Evolutionary conservation across 2,797 vertebrate genomes (phyloP), one percentile per base, ranked within the genome.

Genomic region (Holocentrus rufus): DNA sequence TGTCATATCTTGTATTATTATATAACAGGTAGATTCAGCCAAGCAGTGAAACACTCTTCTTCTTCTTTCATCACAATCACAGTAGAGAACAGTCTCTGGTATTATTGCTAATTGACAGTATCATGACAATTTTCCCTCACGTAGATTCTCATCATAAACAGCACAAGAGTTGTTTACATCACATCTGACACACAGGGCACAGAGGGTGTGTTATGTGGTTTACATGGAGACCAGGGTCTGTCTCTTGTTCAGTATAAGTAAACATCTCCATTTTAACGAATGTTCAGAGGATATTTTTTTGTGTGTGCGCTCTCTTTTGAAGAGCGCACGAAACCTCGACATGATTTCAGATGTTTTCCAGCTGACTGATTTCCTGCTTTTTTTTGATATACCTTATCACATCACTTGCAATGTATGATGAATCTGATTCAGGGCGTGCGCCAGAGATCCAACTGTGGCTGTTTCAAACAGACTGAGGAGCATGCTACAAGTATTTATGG

Each of bases 401-500:
- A 3, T 34, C 23, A 31, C 7, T 46, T 4, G 23, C 13, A 13
- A 1, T 14, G 31, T n/a, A n/a, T n/a, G n/a, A 50, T 34, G 71
- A 25, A 14, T 53, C 58, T 50, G 36, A 53, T 70, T 42, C 76
- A 98, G 97, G 85, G 67, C 90, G 1, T 97, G 95, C 91, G 89
- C 93, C 81, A 95, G 91, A 87, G 94, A 97, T 89, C 96, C 95
- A 61, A 93, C 93, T 31, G 88, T 94, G 60, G 82, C 89, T 6
- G 94, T 96, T 82, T 71, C 91, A 61, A 87, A 75, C 30, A 94
- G 95, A 87, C 83, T 98, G 64, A 94, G 85, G 77, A 89, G 92
- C 55, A 96, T 97, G 95, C 84, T 90, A 22, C 92, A 95, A 18
- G 86, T 75, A 2, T 98, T 96, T 80, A 93, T 92, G 80, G 94